Evolutionary conservation across 2,113 vertebrate genomes (phyloP), one percentile per base, ranked within the genome.

Genomic region (Gymnorhina tibicen): DNA sequence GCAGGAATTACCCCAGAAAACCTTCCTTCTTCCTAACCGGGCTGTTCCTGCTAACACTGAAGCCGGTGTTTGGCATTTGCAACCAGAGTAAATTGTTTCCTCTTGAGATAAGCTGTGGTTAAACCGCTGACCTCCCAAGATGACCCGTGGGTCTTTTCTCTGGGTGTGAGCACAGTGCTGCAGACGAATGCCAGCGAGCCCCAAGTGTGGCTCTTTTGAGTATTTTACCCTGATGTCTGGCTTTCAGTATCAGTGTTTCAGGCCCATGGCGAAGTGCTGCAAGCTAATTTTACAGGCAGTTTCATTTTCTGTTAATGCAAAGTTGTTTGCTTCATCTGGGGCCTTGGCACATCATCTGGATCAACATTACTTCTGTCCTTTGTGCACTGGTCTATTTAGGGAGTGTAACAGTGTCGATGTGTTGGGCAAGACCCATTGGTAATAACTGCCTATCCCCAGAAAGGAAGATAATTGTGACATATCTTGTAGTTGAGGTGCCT

Each of bases 401-500:
- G 91, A 93, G 41, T 95, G 91, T 79, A 95, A 96, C 18, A 94
- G 77, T 73, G 87, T 79, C 10, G 1, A 94, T 46, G 30, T 69
- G 46, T 97, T 95, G 89, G 62, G 95, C 81, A 97, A 97, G 89
- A 95, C 53, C n/a, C 49, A 62, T 73, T 94, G 62, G 95, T 89
- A 97, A 96, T 94, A 97, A 96, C 93, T 93, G 93, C 73, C 74
- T 91, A 20, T 78, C 87, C 81, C 37, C 94, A 95, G 62, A 95
- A 95, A 95, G 94, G 93, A 96, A 96, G 89, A 85, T 85, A 95
- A 89, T 96, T 97, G 96, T 94, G 95, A 95, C 94, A 96, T 95
- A 95, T 91, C 86, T 95, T 89, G 77, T 82, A 95, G 81, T 9
- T 68, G 74, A 93, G 76, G 79, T 89, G 64, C 80, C 85, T 92